phyloP scores from a whole-genome alignment of 2,797 vertebrate genomes.

The Meda fulgida region DNA sequence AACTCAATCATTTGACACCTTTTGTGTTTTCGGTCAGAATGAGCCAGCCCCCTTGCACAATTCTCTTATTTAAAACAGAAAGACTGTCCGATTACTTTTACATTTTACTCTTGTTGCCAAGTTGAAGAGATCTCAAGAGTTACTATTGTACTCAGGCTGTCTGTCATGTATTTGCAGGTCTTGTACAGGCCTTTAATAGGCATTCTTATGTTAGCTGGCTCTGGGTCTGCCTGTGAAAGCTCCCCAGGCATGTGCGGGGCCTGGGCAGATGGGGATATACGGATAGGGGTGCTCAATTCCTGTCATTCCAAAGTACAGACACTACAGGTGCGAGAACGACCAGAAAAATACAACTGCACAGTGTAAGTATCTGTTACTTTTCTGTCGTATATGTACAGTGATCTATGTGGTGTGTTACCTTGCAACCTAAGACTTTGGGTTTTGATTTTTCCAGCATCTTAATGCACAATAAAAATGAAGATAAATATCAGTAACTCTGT shows the following conservation, averaged over 20 bases:
- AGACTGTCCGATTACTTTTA: neutral
- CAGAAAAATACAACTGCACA: constrained; percentile 63
- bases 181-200: constrained; percentile 1
- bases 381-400: neutral
- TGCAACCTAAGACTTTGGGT: neutral
- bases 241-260: constrained; percentile 52
- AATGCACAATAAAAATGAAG: too few species aligned
- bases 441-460: neutral
- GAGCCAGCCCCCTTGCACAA: neutral
- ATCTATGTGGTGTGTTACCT: neutral
- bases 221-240: constrained; percentile 44
- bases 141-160: constrained; percentile 1
- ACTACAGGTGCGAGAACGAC: constrained; percentile 39
- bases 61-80: neutral
- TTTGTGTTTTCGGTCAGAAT: neutral
- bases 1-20: neutral
- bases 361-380: constrained; percentile 51
- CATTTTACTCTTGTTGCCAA: neutral
- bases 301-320: constrained; percentile 57
- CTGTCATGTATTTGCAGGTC: constrained; percentile 45
- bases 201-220: constrained; percentile 13
- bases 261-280: constrained; percentile 58
- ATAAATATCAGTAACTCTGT: neutral
- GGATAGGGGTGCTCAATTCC: constrained; percentile 61
- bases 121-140: neutral